These are phyloP conservation scores for Molossus alvarezi DNA, from an alignment of 2,797 vertebrate species.

Conservation along the genomic window DNA sequence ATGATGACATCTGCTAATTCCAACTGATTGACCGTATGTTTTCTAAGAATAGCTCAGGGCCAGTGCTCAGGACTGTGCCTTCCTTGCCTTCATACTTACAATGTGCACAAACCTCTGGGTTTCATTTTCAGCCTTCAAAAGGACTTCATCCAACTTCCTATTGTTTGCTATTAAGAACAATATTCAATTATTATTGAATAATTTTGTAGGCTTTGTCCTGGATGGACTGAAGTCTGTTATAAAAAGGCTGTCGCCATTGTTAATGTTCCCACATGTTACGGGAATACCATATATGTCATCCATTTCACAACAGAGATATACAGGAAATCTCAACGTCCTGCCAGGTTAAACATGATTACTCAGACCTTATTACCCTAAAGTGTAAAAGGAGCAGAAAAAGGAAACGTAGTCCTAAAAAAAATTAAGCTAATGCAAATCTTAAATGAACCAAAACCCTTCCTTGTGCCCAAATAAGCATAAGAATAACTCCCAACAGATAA, in stretches of 20 bases:
- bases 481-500: conserved; percentile 27
- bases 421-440: conserved; percentile 15
- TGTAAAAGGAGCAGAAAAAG: conserved; percentile 42
- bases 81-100: not conserved
- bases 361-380: not conserved
- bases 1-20: conserved; percentile 13
- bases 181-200: conserved; percentile 64
- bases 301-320: conserved; percentile 28
- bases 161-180: conserved; percentile 49
- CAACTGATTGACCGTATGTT: not conserved
- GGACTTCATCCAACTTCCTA: conserved; percentile 27
- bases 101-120: not conserved
- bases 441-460: conserved; percentile 43
- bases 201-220: conserved; percentile 54
- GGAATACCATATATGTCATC: not conserved
- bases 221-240: not conserved
- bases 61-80: not conserved
- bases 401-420: conserved; percentile 2
- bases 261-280: conserved; percentile 20
- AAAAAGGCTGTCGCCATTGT: not conserved
- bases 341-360: conserved; percentile 32
- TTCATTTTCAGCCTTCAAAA: conserved; percentile 51
- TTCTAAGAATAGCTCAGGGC: conserved; percentile 3
- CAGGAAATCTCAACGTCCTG: conserved; percentile 36
- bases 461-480: conserved; percentile 9